Evolutionary conservation across 1,140 invertebrate genomes (phyloP).

Genomic region (Trachymyrmex cornetzi): DNA sequence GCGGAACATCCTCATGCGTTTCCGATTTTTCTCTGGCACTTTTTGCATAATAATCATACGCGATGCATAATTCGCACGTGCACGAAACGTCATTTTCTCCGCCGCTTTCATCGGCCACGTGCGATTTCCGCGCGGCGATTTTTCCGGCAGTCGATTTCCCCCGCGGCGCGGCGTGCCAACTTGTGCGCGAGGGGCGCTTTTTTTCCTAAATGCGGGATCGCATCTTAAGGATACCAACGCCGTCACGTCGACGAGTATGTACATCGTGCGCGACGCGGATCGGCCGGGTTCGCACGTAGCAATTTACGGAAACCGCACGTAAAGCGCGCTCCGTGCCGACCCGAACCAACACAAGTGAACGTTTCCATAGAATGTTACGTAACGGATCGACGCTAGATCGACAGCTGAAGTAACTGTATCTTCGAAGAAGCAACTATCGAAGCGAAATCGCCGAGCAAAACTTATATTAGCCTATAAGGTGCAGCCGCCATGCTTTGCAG

Average conservation of each 20-base stretch:
- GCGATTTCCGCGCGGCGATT: conserved; percentile 56
- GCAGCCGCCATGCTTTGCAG: background rate
- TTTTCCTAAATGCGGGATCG: conserved; percentile 36
- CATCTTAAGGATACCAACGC: conserved; percentile 34
- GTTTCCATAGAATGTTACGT: conserved; percentile 77
- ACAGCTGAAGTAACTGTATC: conserved; percentile 74
- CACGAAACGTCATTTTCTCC: conserved; percentile 65
- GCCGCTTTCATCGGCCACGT: conserved; percentile 40
- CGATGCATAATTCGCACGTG: conserved; percentile 61
- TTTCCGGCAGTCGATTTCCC: conserved; percentile 55
- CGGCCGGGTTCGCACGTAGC: conserved; percentile 75
- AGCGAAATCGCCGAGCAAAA: conserved; percentile 69
- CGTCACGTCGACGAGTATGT: conserved; percentile 39
- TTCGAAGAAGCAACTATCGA: conserved; percentile 67
- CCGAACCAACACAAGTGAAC: conserved; percentile 63
- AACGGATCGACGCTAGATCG: conserved; percentile 77
- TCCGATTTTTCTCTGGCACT: background rate
- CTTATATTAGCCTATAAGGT: conserved; percentile 47
- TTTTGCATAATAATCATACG: conserved; percentile 17
- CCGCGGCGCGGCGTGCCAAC: conserved; percentile 32
- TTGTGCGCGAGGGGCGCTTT: conserved; percentile 10
- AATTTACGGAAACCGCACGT: conserved; percentile 83
- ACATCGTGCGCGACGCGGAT: conserved; percentile 54
- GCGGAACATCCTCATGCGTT: conserved; percentile 33
- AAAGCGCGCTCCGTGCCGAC: conserved; percentile 73